Base-by-base conservation (phyloP, 2,888 invertebrate species). In the Salticus scenicus region DNA sequence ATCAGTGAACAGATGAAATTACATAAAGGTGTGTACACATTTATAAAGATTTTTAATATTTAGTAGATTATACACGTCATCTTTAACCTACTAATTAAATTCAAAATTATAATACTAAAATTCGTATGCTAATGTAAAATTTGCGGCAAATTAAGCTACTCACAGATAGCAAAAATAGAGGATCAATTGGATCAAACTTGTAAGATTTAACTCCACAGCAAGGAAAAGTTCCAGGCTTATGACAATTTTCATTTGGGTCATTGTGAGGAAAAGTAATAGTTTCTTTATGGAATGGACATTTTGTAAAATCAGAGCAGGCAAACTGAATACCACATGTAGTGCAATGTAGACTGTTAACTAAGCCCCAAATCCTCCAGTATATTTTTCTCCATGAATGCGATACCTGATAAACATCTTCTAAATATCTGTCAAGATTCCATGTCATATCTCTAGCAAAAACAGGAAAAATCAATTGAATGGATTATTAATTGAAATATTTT, bases 281-380 rank as follows among this genome's bases (percentile, higher is more conserved):
- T 74, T 92, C 91, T 2, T 91, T 90, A 87, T 92, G 92, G 87
- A 90, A 92, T 28, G 89, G 88, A 88, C 92, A 92, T 77, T 91
- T 91, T 0, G 90, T 90, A 24, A 92, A 90, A 77, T 92, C 91
- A n/a, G 89, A 90, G 57, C 95, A 95, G 0, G 91, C 90, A 89
- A 92, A 92, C 37, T 89, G 89, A 41, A 91, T 91, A 0, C 90
- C 89, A 90, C 97, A 97, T 1, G 94, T 93, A 70, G 94, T 93
- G 90, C 98, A 98, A 84, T 94, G 94, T 30, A 98, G 92, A 91
- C 95, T 96, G 91, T 98, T 98, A 88, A 96, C 95, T 89, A 95
- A 95, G 0, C 96, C 96, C 98, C 98, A 98, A 69, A 98, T 92
- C 17, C 95, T 93, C 98, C 98, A 98, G 92, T 98, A 98, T 1